Evolutionary conservation across 2,797 vertebrate species (phyloP).

Genomic region (Falco berigora): DNA sequence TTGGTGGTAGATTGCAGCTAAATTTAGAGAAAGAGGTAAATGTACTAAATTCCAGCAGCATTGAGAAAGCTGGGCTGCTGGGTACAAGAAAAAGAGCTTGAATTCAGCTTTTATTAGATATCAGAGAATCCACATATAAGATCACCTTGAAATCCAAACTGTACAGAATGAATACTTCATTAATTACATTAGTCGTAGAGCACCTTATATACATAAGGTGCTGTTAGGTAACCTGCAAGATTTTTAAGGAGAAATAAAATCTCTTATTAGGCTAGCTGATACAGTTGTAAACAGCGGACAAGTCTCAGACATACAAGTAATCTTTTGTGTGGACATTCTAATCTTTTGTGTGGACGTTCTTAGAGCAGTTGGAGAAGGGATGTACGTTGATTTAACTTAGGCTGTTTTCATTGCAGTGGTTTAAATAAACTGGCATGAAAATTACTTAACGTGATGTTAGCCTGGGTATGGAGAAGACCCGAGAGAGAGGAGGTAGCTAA

Average conservation of each 20-base stretch:
- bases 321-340: background rate
- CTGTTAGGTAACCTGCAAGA: background rate
- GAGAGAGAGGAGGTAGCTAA: background rate
- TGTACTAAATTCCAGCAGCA: background rate
- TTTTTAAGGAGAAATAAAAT: background rate
- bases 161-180: background rate
- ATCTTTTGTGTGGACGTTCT: conserved; percentile 4
- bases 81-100: background rate
- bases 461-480: background rate
- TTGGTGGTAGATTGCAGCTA: background rate
- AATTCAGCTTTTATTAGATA: background rate
- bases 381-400: background rate
- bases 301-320: background rate
- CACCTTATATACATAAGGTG: background rate
- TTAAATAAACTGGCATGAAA: conserved; percentile 7
- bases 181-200: background rate
- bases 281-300: background rate
- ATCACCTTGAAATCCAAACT: background rate
- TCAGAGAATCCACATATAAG: background rate
- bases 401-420: background rate
- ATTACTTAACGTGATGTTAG: background rate
- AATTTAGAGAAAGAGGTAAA: background rate
- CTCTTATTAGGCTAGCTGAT: background rate
- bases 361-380: background rate
- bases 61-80: background rate